phyloP scores from a whole-genome alignment of 2,888 invertebrate genomes.

The Trichogramma evanescens region DNA sequence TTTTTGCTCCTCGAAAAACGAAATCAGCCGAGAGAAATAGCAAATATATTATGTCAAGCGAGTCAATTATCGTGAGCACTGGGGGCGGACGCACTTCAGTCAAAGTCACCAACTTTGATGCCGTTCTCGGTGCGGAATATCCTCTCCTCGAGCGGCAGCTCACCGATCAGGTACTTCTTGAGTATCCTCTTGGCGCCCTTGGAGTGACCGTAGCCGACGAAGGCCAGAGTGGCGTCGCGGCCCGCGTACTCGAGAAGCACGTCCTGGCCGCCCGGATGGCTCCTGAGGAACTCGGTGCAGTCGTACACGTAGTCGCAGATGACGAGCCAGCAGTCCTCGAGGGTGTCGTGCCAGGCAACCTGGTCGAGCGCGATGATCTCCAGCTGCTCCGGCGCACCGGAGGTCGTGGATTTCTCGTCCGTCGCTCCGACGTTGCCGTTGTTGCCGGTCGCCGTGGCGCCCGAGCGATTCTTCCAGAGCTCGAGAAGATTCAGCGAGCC shows the following conservation, averaged over 20 bases:
- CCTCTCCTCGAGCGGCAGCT: conserved; percentile 65
- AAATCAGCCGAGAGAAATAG: too few species aligned
- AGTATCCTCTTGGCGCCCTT: conserved; percentile 58
- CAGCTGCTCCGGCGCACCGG: not conserved
- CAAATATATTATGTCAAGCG: too few species aligned
- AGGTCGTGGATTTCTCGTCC: not conserved
- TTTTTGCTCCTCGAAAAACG: too few species aligned
- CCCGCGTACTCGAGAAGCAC: conserved; percentile 79
- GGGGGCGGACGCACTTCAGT: not conserved
- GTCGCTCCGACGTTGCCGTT: not conserved
- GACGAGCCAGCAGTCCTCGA: conserved; percentile 76
- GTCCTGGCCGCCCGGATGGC: conserved; percentile 80
- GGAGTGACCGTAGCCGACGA: conserved; percentile 73
- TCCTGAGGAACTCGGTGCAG: conserved; percentile 66
- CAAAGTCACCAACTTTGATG: conserved; percentile 39
- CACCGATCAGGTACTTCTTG: conserved; percentile 67
- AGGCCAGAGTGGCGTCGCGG: conserved; percentile 75
- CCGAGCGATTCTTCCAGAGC: not conserved
- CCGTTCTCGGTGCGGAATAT: conserved; percentile 63
- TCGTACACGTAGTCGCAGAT: conserved; percentile 82
- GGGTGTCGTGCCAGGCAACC: conserved; percentile 67
- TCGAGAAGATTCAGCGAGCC: conserved; percentile 3
- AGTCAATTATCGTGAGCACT: too few species aligned
- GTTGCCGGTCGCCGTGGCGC: not conserved
- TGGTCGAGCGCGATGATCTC: conserved; percentile 62